Evolutionary conservation across 2,797 vertebrate species (phyloP).

Genomic region (Chiroxiphia lanceolata): DNA sequence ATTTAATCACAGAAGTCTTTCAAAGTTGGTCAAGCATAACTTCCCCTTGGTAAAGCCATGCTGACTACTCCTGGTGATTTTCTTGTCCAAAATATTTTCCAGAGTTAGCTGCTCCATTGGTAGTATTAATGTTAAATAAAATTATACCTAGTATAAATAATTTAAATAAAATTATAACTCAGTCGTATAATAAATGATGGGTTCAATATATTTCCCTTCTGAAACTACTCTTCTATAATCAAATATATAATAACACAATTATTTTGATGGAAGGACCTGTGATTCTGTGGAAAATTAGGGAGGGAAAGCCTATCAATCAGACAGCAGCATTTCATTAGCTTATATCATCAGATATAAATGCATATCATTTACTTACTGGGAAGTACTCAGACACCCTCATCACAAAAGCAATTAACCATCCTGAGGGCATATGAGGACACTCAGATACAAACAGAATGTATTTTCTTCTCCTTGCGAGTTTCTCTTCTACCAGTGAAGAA

Average conservation of each 20-base stretch:
- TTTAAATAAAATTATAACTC: neutral
- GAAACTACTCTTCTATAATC: neutral
- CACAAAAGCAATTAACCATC: neutral
- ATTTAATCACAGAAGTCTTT: neutral
- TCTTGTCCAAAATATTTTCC: neutral
- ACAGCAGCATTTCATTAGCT: neutral
- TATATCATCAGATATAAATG: neutral
- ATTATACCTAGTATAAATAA: neutral
- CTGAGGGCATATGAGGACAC: neutral
- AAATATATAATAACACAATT: neutral
- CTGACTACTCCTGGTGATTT: neutral
- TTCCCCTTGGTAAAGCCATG: neutral
- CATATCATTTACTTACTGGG: neutral
- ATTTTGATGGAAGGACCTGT: neutral
- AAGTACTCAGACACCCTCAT: neutral
- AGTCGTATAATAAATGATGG: neutral
- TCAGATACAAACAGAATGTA: neutral
- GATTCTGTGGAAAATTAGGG: neutral
- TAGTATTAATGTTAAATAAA: neutral
- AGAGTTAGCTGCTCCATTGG: neutral
- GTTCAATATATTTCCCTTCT: neutral
- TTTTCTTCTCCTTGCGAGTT: neutral
- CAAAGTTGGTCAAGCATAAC: neutral
- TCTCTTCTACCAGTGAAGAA: neutral
- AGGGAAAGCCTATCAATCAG: neutral